Conservation (phyloP, 2,113 vertebrate species). For the Callaeas wilsoni region DNA sequence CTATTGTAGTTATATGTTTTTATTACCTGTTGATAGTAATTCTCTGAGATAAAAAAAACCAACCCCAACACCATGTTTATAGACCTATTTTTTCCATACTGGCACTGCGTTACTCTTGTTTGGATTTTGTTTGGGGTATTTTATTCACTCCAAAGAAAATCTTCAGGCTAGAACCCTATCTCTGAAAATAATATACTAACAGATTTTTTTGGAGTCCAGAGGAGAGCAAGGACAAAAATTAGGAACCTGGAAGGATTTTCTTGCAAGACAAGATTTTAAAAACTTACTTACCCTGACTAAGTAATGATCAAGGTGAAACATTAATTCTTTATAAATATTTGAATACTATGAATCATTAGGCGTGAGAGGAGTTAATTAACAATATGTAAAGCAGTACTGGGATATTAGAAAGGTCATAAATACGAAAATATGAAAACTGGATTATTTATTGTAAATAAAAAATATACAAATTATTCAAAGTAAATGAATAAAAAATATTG, state of each 20-base stretch:
- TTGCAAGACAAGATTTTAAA: not conserved
- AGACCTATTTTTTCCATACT: not conserved
- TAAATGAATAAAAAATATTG: not conserved
- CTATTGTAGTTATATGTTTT: not conserved
- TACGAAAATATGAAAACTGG: not conserved
- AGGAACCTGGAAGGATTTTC: not conserved
- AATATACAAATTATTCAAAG: not conserved
- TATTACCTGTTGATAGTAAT: slow-evolving; percentile 15
- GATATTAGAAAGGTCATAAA: not conserved
- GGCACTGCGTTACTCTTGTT: not conserved
- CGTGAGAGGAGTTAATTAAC: not conserved
- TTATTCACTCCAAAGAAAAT: not conserved
- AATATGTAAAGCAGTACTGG: not conserved
- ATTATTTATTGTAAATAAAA: not conserved
- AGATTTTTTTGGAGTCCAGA: not conserved
- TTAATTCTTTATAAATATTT: slow-evolving; percentile 2
- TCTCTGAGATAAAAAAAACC: not conserved
- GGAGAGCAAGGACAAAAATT: not conserved
- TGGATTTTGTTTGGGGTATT: not conserved
- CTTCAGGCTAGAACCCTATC: not conserved
- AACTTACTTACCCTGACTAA: not conserved
- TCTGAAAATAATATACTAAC: not conserved
- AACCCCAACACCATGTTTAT: not conserved
- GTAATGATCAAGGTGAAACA: not conserved
- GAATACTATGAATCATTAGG: not conserved